A percentile compares a stretch with the other conserved stretches of the same genome.
These are phyloP conservation scores for Motacilla tschutschensis DNA, from an alignment of 2,113 vertebrate genomes.

Conservation along the genomic window DNA sequence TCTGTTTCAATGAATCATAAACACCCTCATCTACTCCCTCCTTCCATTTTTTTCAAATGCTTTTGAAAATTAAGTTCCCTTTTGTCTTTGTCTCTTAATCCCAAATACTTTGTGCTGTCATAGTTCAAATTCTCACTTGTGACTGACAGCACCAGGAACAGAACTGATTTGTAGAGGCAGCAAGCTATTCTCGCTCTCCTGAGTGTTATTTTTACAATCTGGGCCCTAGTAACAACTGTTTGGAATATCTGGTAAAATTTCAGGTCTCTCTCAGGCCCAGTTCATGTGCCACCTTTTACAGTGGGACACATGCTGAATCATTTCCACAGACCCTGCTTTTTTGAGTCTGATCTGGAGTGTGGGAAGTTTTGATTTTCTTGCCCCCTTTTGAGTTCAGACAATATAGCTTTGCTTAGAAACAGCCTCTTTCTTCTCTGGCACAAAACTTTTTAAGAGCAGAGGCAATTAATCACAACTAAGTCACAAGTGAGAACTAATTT, in stretches of 20 bases:
- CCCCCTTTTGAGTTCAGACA: not conserved
- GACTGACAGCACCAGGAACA: constrained; percentile 51
- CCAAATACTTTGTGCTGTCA: not conserved
- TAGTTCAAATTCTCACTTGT: constrained; percentile 34
- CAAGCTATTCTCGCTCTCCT: not conserved
- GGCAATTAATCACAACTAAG: not conserved
- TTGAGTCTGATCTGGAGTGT: not conserved
- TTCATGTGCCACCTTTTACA: not conserved
- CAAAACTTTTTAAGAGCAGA: not conserved
- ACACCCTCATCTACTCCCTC: not conserved
- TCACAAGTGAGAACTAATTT: not conserved
- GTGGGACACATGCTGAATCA: not conserved
- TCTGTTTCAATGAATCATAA: not conserved
- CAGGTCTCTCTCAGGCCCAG: fast-evolving
- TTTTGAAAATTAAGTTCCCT: constrained; percentile 21
- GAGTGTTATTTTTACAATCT: constrained; percentile 44
- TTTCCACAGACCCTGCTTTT: not conserved
- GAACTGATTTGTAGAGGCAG: constrained; percentile 25
- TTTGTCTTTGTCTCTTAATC: constrained; percentile 43
- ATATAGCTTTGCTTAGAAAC: not conserved
- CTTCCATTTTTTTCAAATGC: constrained; percentile 4
- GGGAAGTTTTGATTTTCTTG: not conserved
- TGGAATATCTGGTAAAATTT: not conserved
- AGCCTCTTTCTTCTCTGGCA: not conserved
- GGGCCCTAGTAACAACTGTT: constrained; percentile 26